These are phyloP conservation scores for Pyxicephalus adspersus DNA, from an alignment of 2,113 vertebrate species.

Conservation along the genomic window DNA sequence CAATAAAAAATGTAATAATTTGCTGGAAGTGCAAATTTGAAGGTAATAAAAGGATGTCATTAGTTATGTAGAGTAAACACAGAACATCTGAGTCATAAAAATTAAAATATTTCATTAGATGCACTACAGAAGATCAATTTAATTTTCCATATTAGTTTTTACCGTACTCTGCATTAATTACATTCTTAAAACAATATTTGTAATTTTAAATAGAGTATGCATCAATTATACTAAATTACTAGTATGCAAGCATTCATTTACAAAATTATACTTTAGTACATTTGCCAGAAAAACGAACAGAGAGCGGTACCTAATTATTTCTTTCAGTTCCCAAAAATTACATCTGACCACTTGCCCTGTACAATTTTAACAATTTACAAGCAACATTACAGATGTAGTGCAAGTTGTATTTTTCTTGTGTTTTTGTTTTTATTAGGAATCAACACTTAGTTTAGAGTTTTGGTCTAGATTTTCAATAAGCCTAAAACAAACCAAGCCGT, in stretches of 20 bases:
- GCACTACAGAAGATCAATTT: not conserved
- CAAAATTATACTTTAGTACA: not conserved
- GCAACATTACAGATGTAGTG: too few relatives aligned
- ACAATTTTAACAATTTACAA: not conserved
- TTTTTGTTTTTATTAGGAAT: too few relatives aligned
- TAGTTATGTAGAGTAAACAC: not conserved
- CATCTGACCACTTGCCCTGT: constrained; percentile 11
- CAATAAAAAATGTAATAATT: too few relatives aligned
- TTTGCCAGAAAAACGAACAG: not conserved
- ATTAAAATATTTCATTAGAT: constrained; percentile 10
- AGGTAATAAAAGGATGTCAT: constrained; percentile 12
- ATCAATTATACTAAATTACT: constrained; percentile 30
- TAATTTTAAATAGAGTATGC: not conserved
- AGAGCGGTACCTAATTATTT: not conserved
- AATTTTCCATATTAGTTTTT: constrained; percentile 4
- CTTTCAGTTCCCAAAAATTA: constrained; percentile 7
- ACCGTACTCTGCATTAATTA: constrained; percentile 21
- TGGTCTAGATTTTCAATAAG: too few relatives aligned
- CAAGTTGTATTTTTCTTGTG: too few relatives aligned
- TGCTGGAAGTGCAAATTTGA: not conserved
- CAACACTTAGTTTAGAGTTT: too few relatives aligned
- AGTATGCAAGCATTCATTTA: constrained; percentile 2
- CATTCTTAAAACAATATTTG: constrained; percentile 47
- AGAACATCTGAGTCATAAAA: not conserved
- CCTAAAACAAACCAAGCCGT: too few relatives aligned